Evolutionary conservation across 2,888 invertebrate genomes (phyloP).

Genomic region (Lacanobia wlatinum): DNA sequence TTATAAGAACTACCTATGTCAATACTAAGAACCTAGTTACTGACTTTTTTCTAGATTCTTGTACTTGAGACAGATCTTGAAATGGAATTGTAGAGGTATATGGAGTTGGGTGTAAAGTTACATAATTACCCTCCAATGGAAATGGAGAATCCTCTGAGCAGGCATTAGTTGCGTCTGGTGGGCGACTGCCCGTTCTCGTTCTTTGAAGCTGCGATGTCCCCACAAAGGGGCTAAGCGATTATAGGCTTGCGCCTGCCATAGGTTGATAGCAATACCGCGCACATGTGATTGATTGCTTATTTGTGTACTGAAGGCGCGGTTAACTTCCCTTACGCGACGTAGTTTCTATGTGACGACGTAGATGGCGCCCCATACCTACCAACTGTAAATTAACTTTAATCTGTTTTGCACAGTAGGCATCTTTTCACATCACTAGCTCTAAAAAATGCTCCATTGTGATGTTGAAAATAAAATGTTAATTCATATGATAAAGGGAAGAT

Average conservation of each 20-base stretch:
- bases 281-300: too few relatives aligned
- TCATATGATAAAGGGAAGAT: not conserved
- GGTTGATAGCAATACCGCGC: too few relatives aligned
- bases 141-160: not conserved
- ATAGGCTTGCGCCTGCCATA: too few relatives aligned
- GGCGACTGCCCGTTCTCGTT: not conserved
- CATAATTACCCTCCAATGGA: too few relatives aligned
- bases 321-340: not conserved
- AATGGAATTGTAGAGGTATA: too few relatives aligned
- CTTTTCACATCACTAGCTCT: not conserved
- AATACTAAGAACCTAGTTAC: not conserved
- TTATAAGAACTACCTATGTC: not conserved
- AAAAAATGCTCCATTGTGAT: not conserved
- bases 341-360: not conserved
- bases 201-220: too few relatives aligned
- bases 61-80: not conserved
- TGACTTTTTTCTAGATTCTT: not conserved
- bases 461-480: not conserved
- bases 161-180: too few relatives aligned
- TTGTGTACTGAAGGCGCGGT: too few relatives aligned
- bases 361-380: not conserved
- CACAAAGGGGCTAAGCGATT: too few relatives aligned
- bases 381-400: not conserved
- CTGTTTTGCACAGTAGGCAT: not conserved
- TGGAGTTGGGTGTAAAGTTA: too few relatives aligned